phyloP scores from a whole-genome alignment of 2,797 vertebrate species.

The Gadopsis marmoratus region DNA sequence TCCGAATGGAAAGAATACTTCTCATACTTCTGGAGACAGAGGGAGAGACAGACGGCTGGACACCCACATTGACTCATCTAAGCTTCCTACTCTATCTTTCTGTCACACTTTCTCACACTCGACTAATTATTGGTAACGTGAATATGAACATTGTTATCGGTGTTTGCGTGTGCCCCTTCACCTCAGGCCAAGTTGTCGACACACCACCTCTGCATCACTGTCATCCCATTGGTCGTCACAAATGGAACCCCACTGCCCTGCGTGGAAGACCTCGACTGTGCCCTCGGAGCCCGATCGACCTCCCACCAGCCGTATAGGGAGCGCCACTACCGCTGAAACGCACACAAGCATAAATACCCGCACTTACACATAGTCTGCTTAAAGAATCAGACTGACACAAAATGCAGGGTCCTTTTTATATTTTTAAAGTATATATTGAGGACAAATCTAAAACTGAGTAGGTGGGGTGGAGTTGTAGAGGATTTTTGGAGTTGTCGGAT shows the following conservation, averaged over 20 bases:
- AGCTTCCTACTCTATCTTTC: slow-evolving; percentile 42
- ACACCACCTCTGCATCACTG: slow-evolving; percentile 95
- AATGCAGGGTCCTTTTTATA: background rate
- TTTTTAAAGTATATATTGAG: background rate
- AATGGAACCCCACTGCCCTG: slow-evolving; percentile 95
- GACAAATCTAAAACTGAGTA: background rate
- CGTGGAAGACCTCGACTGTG: slow-evolving; percentile 92
- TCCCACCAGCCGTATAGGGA: slow-evolving; percentile 88
- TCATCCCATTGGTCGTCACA: slow-evolving; percentile 98
- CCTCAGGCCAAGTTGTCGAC: slow-evolving; percentile 96
- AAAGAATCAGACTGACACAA: background rate
- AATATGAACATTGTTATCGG: slow-evolving; percentile 5
- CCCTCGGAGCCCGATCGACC: slow-evolving; percentile 87
- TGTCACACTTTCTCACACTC: slow-evolving; percentile 24
- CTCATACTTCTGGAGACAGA: slow-evolving; percentile 76
- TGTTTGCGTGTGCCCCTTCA: slow-evolving; percentile 67
- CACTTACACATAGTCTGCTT: slow-evolving; percentile 19
- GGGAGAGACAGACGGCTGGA: slow-evolving; percentile 56
- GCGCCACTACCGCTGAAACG: slow-evolving; percentile 60
- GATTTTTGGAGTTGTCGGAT: background rate
- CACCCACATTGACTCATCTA: slow-evolving; percentile 66
- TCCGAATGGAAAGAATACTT: slow-evolving; percentile 79
- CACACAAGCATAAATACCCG: slow-evolving; percentile 11
- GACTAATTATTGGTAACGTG: slow-evolving; percentile 8
- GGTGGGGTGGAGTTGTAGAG: background rate